These are phyloP conservation scores for Thymelicus lineola DNA, from an alignment of 2,888 invertebrate genomes.

Conservation along the genomic window DNA sequence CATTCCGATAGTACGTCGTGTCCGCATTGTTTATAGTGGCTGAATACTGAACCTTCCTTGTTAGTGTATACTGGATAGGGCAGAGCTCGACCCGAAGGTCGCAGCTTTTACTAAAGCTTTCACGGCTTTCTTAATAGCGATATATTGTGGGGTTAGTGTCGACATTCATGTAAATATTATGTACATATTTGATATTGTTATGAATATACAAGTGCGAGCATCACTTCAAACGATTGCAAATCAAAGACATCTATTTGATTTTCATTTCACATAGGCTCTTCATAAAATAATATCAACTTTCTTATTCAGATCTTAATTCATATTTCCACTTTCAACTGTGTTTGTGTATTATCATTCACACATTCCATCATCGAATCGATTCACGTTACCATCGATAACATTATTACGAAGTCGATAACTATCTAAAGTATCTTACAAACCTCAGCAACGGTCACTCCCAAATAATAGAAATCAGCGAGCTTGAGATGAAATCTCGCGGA, in stretches of 20 bases:
- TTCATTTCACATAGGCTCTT: too few relatives aligned
- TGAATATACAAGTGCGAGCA: too few relatives aligned
- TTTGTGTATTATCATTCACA: too few relatives aligned
- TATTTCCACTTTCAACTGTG: too few relatives aligned
- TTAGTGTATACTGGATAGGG: not conserved
- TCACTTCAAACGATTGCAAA: too few relatives aligned
- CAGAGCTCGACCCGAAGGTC: constrained; percentile 20
- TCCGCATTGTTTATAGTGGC: constrained; percentile 13
- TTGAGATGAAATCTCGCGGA: constrained; percentile 26
- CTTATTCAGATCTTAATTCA: too few relatives aligned
- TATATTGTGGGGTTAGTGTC: not conserved
- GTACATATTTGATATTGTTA: not conserved
- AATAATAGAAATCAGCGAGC: constrained; percentile 21
- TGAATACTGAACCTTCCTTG: not conserved
- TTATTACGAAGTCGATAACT: not conserved
- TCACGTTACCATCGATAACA: not conserved
- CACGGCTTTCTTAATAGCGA: constrained; percentile 10
- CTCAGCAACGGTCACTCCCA: not conserved
- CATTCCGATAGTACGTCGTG: not conserved
- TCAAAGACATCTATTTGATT: too few relatives aligned
- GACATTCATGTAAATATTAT: not conserved
- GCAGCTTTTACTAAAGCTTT: constrained; percentile 28
- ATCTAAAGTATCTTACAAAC: not conserved
- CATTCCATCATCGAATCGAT: not conserved
- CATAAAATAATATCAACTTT: too few relatives aligned